These are phyloP conservation scores for Colius striatus DNA, from an alignment of 2,113 vertebrate genomes.

Conservation along the genomic window DNA sequence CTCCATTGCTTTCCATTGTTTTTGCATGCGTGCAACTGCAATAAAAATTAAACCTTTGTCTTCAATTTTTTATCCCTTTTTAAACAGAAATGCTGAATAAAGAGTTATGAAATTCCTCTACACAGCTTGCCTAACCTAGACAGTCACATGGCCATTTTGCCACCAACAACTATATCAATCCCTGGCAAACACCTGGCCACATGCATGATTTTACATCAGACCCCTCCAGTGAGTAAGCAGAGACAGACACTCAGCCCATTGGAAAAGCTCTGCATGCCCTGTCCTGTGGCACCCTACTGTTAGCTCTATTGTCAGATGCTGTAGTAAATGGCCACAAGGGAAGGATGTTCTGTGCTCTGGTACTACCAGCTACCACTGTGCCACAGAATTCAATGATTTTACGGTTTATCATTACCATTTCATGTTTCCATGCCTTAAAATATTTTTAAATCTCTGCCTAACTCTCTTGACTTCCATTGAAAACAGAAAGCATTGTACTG, in stretches of 20 bases:
- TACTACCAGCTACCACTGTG: not conserved
- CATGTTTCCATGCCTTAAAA: slow-evolving; percentile 16
- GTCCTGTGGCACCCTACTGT: not conserved
- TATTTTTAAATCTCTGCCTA: not conserved
- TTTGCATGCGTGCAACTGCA: not conserved
- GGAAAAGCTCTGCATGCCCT: not conserved
- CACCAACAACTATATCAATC: not conserved
- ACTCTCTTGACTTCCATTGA: not conserved
- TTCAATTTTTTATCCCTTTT: not conserved
- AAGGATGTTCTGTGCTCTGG: not conserved
- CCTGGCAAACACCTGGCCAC: not conserved
- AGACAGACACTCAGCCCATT: not conserved
- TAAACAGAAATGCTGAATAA: not conserved
- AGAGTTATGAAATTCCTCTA: not conserved
- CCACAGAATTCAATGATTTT: not conserved
- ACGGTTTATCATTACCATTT: not conserved
- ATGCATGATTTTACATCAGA: not conserved
- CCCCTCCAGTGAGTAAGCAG: not conserved
- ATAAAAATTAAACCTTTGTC: not conserved
- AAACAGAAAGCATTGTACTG: not conserved
- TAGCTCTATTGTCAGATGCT: not conserved
- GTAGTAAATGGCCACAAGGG: not conserved
- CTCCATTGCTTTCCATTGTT: not conserved
- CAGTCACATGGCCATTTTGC: not conserved
- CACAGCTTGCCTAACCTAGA: not conserved